Evolutionary conservation across 1,140 invertebrate genomes (phyloP).

Genomic region (Brachionus rubens): DNA sequence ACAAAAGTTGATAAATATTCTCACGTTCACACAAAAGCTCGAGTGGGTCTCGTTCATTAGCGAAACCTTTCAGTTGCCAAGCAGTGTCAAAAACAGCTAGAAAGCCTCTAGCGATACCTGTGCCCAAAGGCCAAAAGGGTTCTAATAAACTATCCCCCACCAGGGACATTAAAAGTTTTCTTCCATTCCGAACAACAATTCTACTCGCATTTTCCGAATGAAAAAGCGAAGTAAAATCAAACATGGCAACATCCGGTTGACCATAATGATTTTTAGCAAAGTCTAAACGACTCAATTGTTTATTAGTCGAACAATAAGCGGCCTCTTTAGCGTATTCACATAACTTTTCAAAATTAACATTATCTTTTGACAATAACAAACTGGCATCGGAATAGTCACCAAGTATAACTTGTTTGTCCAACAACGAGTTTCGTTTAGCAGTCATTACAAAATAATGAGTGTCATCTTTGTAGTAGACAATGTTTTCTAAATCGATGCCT

Average conservation of each 20-base stretch:
- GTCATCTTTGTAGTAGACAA: slow-evolving; percentile 94
- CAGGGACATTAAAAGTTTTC: slow-evolving; percentile 77
- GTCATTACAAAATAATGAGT: slow-evolving; percentile 99
- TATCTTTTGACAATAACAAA: slow-evolving; percentile 57
- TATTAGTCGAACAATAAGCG: slow-evolving; percentile 89
- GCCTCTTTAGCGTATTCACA: slow-evolving; percentile 85
- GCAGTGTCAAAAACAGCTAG: slow-evolving; percentile 89
- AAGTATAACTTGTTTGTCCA: slow-evolving; percentile 82
- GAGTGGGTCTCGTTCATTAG: slow-evolving; percentile 63
- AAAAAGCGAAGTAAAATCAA: slow-evolving; percentile 99
- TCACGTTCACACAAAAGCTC: slow-evolving; percentile 71
- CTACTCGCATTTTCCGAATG: slow-evolving; percentile 83
- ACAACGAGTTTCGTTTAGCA: slow-evolving; percentile 88
- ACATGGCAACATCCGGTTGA: slow-evolving; percentile 96
- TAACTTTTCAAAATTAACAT: slow-evolving; percentile 79
- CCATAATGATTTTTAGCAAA: slow-evolving; percentile 97
- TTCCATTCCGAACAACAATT: slow-evolving; percentile 74
- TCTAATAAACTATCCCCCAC: slow-evolving; percentile 92
- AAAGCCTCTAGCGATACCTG: slow-evolving; percentile 93
- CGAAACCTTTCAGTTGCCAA: slow-evolving; percentile 86
- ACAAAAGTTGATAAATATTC: slow-evolving; percentile 81
- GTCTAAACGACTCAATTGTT: slow-evolving; percentile 80
- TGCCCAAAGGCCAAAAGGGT: slow-evolving; percentile 97
- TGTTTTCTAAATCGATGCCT: slow-evolving; percentile 94
- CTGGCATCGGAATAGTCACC: slow-evolving; percentile 63